Evolutionary conservation across 2,113 vertebrate genomes (phyloP), one percentile per base, ranked within the genome.

Genomic region (Microcebus griseorufus): DNA sequence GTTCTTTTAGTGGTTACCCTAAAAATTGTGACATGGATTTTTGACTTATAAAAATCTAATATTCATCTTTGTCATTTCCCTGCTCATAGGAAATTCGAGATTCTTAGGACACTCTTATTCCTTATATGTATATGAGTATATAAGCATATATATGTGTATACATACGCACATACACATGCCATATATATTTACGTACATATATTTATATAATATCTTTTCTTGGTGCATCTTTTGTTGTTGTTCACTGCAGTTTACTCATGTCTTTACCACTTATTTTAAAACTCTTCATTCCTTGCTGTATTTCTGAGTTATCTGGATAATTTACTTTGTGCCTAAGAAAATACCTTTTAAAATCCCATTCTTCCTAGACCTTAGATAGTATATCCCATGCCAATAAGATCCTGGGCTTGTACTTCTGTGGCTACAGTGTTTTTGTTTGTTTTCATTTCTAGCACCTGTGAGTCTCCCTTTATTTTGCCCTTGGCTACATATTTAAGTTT

Each of bases 251-350:
- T 84, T 96, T 92, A 84, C 23, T 29, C 34, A 78, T 75, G 9
- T 75, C 65, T 88, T 91, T 65, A 53, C 13, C 25, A 75, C 39
- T 45, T 92, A 58, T 93, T 37, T n/a, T 23, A 79, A 53, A 79
- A 51, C 12, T 90, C 45, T 94, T 87, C 13, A 42, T 58, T 76
- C 18, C 9, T 96, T 94, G 67, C 48, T 65, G 0, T 85, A 39
- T 89, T 48, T 87, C 69, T 88, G 55, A 88, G 32, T 88, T 94
- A 60, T 75, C 51, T 81, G 70, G 64, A 76, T 96, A 84, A 82
- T 75, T 93, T 96, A 76, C 22, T 32, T 39, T 76, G 76, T 73
- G 34, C 58, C 39, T 91, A 37, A 90, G 69, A 94, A 93, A 69
- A 42, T 55, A 25, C 37, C 39, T 88, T 79, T 88, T 94, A 84